Evolutionary conservation across 2,888 invertebrate genomes (phyloP).

Genomic region (Physocephala rufipes): DNA sequence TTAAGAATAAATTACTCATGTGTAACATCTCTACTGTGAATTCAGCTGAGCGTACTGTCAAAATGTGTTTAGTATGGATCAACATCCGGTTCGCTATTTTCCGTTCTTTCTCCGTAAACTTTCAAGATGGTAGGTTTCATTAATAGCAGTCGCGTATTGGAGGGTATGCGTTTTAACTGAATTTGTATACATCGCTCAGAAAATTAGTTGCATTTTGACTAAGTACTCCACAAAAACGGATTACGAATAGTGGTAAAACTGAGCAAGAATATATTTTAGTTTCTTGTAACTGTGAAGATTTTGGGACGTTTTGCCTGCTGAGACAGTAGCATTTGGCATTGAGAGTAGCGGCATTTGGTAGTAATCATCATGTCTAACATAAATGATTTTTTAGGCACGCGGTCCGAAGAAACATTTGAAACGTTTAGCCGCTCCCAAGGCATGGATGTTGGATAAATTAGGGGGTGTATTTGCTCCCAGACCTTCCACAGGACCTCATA

Average conservation of each 20-base stretch:
- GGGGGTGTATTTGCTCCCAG: conserved; percentile 98
- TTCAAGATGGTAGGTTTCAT: conserved; percentile 65
- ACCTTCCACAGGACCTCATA: conserved; percentile 98
- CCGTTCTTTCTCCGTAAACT: conserved; percentile 63
- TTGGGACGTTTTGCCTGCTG: not conserved
- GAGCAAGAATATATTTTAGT: not conserved
- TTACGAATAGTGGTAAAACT: too few species aligned
- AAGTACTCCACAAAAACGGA: too few species aligned
- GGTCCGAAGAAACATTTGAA: conserved; percentile 99
- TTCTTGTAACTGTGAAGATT: not conserved
- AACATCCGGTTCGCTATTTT: conserved; percentile 58
- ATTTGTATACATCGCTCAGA: not conserved
- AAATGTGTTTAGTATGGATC: conserved; percentile 47
- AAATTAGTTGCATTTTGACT: not conserved
- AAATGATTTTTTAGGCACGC: conserved; percentile 77
- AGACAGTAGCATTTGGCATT: not conserved
- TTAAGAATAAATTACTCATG: too few species aligned
- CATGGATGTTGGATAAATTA: conserved; percentile 99
- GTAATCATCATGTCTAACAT: not conserved
- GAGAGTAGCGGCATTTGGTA: too few species aligned
- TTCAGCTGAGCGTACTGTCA: conserved; percentile 41
- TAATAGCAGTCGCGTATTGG: not conserved
- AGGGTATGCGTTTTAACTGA: not conserved
- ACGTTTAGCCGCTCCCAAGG: conserved; percentile 98
- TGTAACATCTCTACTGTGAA: not conserved